These are phyloP conservation scores for Trichechus manatus DNA, from an alignment of 2,113 vertebrate genomes.

Conservation along the genomic window DNA sequence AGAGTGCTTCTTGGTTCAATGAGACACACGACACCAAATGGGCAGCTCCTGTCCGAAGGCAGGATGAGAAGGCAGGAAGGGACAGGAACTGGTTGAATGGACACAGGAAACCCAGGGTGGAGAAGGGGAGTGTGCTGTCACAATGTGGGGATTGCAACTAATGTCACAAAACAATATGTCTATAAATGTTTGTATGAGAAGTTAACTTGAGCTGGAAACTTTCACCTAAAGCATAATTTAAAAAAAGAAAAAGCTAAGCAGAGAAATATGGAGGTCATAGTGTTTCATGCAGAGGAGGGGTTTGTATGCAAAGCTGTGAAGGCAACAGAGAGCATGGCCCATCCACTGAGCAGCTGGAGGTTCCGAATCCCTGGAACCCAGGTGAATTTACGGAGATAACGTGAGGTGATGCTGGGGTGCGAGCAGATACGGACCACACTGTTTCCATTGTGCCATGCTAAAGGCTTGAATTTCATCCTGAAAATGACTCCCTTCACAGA, in stretches of 20 bases:
- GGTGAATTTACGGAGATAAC: neutral
- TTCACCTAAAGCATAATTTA: no score
- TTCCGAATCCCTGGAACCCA: neutral
- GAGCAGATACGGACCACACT: neutral
- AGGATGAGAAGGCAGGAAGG: no score
- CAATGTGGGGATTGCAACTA: no score
- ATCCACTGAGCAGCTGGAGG: neutral
- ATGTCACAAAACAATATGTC: no score
- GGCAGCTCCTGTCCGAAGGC: no score
- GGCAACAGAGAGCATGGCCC: neutral
- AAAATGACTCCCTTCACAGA: neutral
- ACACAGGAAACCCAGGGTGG: no score
- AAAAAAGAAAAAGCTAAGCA: neutral
- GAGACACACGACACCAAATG: no score
- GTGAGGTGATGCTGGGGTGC: neutral
- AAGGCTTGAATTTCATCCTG: neutral
- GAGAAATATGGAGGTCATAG: neutral
- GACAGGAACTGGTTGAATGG: no score
- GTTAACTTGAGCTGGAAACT: no score
- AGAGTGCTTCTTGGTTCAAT: no score
- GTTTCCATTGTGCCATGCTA: neutral
- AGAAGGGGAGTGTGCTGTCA: no score
- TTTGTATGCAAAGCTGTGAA: neutral
- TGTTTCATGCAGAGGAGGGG: neutral
- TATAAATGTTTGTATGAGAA: no score